Evolutionary conservation across 53 echinoderm and acorn worm genomes (phyloP).

Genomic region (Holothuria leucospilota): DNA sequence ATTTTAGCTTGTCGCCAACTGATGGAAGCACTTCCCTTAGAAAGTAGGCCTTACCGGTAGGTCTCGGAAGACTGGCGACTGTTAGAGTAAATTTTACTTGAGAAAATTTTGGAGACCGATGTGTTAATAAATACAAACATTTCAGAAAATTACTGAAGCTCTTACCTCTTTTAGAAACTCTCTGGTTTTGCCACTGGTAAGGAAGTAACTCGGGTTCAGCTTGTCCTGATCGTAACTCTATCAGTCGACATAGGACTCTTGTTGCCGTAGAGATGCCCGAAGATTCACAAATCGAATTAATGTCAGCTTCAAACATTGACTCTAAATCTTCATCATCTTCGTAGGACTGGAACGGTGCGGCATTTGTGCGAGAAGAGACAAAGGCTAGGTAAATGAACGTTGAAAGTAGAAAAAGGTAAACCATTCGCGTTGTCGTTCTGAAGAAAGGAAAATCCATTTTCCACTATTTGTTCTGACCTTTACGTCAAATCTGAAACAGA

Average conservation of each 20-base stretch:
- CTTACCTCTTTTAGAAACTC: conserved; percentile 29
- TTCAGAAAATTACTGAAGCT: no score
- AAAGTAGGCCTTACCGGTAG: no score
- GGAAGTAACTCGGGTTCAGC: not conserved
- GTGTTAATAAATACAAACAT: no score
- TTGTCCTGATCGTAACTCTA: not conserved
- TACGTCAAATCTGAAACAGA: no score
- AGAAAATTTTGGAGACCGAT: no score
- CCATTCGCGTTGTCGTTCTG: not conserved
- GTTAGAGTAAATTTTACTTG: no score
- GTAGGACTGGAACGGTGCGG: conserved; percentile 16
- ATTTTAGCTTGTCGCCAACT: no score
- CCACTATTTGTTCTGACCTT: not conserved
- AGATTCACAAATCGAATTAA: conserved; percentile 1
- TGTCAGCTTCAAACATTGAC: not conserved
- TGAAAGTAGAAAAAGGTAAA: conserved; percentile 14
- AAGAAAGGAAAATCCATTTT: not conserved
- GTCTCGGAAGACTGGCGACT: no score
- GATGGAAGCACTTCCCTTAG: no score
- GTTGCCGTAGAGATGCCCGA: conserved; percentile 22
- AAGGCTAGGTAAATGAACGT: conserved; percentile 40
- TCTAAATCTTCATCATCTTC: not conserved
- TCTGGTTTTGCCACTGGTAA: not conserved
- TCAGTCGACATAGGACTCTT: conserved; percentile 24
- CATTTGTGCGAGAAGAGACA: conserved; percentile 18